Percentiles rank a stretch among this genome's conserved stretches.
These are phyloP conservation scores for Campopleginae sp. DNA, from an alignment of 2,888 invertebrate species.

Conservation along the genomic window DNA sequence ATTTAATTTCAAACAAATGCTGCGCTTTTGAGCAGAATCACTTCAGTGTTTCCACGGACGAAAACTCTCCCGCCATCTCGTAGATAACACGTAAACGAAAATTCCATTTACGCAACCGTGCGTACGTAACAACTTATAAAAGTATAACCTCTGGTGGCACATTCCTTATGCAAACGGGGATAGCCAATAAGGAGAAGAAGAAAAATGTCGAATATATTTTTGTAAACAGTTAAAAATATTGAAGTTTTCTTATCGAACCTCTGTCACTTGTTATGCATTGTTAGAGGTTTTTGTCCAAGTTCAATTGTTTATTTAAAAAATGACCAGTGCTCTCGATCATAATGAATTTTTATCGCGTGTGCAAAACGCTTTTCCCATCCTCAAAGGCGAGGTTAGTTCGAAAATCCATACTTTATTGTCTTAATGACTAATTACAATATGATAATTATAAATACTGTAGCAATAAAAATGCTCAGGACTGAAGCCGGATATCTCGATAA, in stretches of 20 bases:
- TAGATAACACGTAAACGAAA: no score
- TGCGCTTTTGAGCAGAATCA: no score
- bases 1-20: no score
- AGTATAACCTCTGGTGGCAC: no score
- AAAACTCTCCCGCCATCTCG: no score
- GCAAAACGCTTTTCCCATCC: slow-evolving; percentile 78
- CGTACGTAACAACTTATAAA: no score
- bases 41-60: no score
- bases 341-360: slow-evolving; percentile 66
- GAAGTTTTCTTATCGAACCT: not conserved
- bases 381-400: slow-evolving; percentile 73
- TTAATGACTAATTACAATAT: not conserved
- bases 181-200: no score
- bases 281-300: not conserved
- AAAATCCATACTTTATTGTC: not conserved
- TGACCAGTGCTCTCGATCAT: slow-evolving; percentile 37
- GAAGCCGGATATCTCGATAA: not conserved
- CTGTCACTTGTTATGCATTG: not conserved
- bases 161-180: no score
- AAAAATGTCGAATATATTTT: not conserved
- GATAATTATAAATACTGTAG: not conserved
- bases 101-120: no score
- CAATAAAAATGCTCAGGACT: not conserved
- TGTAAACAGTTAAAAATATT: not conserved
- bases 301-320: not conserved